These are phyloP conservation scores for Toxotes chatareus DNA, from an alignment of 2,113 vertebrate species.

Conservation along the genomic window DNA sequence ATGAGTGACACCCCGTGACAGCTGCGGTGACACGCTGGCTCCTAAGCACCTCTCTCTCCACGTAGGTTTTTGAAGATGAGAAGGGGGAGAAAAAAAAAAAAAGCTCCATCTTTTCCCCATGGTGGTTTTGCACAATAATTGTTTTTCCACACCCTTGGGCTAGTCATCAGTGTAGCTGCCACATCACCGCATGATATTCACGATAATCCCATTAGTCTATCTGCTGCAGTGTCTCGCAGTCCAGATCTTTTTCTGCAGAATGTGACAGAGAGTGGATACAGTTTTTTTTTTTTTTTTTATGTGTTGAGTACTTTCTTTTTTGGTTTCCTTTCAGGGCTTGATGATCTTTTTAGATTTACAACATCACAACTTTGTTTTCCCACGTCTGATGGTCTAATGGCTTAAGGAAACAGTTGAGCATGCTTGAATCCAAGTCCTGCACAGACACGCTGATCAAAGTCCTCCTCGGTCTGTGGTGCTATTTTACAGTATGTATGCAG, in stretches of 20 bases:
- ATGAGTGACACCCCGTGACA: conserved; percentile 72
- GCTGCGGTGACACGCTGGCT: conserved; percentile 63
- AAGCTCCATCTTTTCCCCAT: conserved; percentile 53
- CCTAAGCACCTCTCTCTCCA: conserved; percentile 45
- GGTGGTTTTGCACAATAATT: conserved; percentile 74
- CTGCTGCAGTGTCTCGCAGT: conserved; percentile 4
- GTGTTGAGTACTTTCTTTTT: conserved; percentile 49
- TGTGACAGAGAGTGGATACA: conserved; percentile 7
- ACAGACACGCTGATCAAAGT: conserved; percentile 27
- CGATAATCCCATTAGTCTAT: conserved; percentile 71
- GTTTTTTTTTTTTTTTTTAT: conserved; percentile 35
- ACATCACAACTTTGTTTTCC: conserved; percentile 19
- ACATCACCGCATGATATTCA: conserved; percentile 70
- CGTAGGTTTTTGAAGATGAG: conserved; percentile 62
- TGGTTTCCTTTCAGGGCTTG: conserved; percentile 43
- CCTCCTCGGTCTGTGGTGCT: conserved; percentile 9
- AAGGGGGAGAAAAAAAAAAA: conserved; percentile 43
- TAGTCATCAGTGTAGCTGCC: conserved; percentile 73
- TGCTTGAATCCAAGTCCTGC: conserved; percentile 35
- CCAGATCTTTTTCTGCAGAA: conserved; percentile 46
- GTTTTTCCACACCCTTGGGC: conserved; percentile 76
- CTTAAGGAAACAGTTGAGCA: conserved; percentile 38
- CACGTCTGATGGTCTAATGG: conserved; percentile 41
- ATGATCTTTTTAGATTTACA: conserved; percentile 37
- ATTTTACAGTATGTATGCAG: conserved; percentile 33